Conservation (phyloP, 2,113 vertebrate genomes). For the Callionymus lyra region DNA sequence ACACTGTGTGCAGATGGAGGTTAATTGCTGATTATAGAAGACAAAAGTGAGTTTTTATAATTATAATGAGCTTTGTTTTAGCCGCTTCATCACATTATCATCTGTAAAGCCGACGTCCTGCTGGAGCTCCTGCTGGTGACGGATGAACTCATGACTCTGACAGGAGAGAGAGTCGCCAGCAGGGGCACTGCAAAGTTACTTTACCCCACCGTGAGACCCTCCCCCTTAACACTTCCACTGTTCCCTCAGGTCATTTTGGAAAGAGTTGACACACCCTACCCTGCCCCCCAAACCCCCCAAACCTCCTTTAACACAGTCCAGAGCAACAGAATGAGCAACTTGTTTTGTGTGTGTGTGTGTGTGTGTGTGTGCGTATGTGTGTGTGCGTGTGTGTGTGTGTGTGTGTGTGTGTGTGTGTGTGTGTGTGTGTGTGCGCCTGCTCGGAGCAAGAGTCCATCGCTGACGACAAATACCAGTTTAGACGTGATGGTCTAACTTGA, state of each 20-base stretch:
- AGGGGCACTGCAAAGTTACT: conserved; percentile 36
- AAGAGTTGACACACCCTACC: conserved; percentile 33
- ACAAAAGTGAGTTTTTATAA: conserved; percentile 11
- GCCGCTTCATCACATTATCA: conserved; percentile 22
- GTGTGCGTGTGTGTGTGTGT: too few relatives aligned
- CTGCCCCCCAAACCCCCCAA: conserved; percentile 8
- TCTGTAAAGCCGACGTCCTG: conserved; percentile 21
- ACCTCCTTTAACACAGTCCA: conserved; percentile 20
- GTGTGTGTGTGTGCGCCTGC: too few relatives aligned
- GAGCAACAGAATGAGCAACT: conserved; percentile 47
- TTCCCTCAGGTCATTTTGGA: conserved; percentile 44
- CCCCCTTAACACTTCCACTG: conserved; percentile 13
- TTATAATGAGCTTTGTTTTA: conserved; percentile 22
- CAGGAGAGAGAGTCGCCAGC: conserved; percentile 24
- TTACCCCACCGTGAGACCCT: conserved; percentile 23
- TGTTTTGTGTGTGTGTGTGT: conserved; percentile 28
- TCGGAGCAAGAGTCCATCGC: too few relatives aligned
- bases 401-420: too few relatives aligned
- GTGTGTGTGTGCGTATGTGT: too few relatives aligned
- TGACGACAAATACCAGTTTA: too few relatives aligned
- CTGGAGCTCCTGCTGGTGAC: conserved; percentile 7
- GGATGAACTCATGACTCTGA: conserved; percentile 13
- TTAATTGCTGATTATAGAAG: conserved; percentile 8
- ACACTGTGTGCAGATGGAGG: conserved; percentile 15
- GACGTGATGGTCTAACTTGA: too few relatives aligned